A percentile compares a stretch with the other conserved stretches of the same genome.
These are phyloP conservation scores for Unio pictorum DNA, from an alignment of 2,888 invertebrate species.

Conservation along the genomic window DNA sequence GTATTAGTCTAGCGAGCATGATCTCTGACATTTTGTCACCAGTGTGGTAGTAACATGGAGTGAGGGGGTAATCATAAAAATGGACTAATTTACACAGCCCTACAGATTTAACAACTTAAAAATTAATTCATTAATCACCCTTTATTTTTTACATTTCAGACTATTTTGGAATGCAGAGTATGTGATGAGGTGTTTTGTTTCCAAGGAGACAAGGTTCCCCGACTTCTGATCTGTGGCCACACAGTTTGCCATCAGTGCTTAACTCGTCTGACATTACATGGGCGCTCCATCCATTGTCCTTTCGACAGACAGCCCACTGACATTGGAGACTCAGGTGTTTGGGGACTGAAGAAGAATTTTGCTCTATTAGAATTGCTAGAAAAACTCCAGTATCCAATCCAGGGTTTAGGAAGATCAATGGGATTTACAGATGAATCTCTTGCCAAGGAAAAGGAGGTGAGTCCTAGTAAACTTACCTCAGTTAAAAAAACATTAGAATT, in stretches of 20 bases:
- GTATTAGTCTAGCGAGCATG: too few species aligned
- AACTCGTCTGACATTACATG: conserved; percentile 72
- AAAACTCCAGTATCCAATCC: conserved; percentile 71
- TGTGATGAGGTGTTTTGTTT: conserved; percentile 76
- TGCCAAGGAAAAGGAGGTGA: conserved; percentile 61
- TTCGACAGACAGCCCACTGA: conserved; percentile 76
- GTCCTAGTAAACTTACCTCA: neutral
- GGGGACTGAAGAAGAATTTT: conserved; percentile 75
- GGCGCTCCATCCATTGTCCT: conserved; percentile 74
- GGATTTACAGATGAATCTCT: conserved; percentile 49
- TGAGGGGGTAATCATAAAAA: too few species aligned
- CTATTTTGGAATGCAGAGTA: conserved; percentile 74
- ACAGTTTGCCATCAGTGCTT: conserved; percentile 77
- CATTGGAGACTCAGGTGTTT: conserved; percentile 66
- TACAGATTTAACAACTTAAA: too few species aligned
- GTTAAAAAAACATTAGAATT: too few species aligned
- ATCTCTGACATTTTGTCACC: too few species aligned
- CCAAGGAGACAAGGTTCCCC: conserved; percentile 76
- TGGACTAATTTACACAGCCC: too few species aligned
- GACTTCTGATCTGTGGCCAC: conserved; percentile 72
- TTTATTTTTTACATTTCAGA: conserved; percentile 33
- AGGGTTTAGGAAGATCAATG: conserved; percentile 31
- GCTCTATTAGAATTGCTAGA: conserved; percentile 76
- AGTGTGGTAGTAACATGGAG: too few species aligned
- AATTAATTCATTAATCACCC: neutral